Base-by-base conservation (phyloP, 1,140 invertebrate species). In the Pachyrhynchus sulphureomaculatus region DNA sequence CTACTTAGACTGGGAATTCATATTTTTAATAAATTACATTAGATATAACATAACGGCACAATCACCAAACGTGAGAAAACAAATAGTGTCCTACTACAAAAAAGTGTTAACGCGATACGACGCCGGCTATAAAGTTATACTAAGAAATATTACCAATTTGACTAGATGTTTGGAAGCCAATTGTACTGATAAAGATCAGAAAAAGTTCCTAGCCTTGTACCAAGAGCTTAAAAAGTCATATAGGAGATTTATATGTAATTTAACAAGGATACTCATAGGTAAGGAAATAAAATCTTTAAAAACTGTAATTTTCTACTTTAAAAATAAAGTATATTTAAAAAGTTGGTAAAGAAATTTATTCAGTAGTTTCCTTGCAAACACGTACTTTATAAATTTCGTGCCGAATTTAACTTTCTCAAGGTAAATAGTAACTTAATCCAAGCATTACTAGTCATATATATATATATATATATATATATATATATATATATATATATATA, bases 41-140 rank as follows among this genome's bases (percentile, higher is more conserved):
- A 71, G 76, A 12, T 83, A 85, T 67, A 93, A 93, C 77, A 77
- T 88, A 15, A 86, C 86, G 65, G 85, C 84, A 66, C 88, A 90
- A 70, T 80, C 83, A 23, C 83, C 90, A 1, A 79, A 79, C 61
- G 76, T 82, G n/a, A 73, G 83, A 0, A 84, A 86, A 68, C 81
- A 83, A 60, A 82, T 81, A 47, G 69, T 86, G 1, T 80, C 82
- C 1, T 64, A 84, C 4, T 77, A 86, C 29, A 86, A 84, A 69
- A 90, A 89, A 79, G 85, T 85, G 32, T 55, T 76, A n/a, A 59
- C 56, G n/a, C 52, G 72, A 36, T 71, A 58, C 44, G 65, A 69
- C 20, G 70, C 72, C 13, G 62, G 68, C 6, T 55, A 54, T 18
- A 57, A 67, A 13, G 69, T 69, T 3, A 67, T 65, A 13, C 34